Evolutionary conservation across 2,888 invertebrate genomes (phyloP).

Genomic region (Nephrotoma flavescens): DNA sequence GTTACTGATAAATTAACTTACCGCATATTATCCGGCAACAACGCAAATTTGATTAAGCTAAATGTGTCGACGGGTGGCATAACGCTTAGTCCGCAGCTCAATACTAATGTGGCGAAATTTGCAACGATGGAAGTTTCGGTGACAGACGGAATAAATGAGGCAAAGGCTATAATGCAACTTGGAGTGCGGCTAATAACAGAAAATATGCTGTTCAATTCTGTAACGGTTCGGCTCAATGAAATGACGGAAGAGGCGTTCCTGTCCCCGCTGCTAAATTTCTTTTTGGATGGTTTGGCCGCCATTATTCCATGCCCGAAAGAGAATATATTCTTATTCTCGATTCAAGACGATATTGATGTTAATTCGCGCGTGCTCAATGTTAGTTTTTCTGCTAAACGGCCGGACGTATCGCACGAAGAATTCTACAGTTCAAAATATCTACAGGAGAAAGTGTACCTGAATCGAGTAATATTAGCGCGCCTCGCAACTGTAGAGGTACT

Average conservation of each 20-base stretch:
- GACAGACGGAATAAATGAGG: conserved; percentile 85
- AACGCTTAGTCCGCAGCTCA: conserved; percentile 77
- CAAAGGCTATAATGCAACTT: conserved; percentile 82
- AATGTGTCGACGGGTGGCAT: conserved; percentile 74
- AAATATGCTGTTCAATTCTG: conserved; percentile 87
- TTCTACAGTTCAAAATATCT: conserved; percentile 81
- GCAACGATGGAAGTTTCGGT: conserved; percentile 91
- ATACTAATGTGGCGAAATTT: conserved; percentile 87
- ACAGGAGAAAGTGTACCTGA: conserved; percentile 86
- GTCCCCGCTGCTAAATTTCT: conserved; percentile 73
- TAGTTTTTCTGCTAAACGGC: conserved; percentile 76
- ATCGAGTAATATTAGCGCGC: conserved; percentile 71
- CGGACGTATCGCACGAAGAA: conserved; percentile 61
- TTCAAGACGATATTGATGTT: conserved; percentile 86
- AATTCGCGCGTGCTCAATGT: conserved; percentile 79
- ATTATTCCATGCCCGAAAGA: conserved; percentile 86
- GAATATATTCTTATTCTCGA: conserved; percentile 82
- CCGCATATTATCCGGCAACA: conserved; percentile 79
- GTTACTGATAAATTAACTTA: conserved; percentile 73
- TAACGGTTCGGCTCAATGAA: conserved; percentile 81
- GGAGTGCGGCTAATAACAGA: conserved; percentile 83
- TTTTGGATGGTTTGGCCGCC: conserved; percentile 79
- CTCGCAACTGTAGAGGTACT: conserved; percentile 82
- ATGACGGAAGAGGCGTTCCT: conserved; percentile 89
- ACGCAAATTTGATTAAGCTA: conserved; percentile 73